Evolutionary conservation across 2,888 invertebrate genomes (phyloP), one percentile per base, ranked within the genome.

Genomic region (Cosmopolites sordidus): DNA sequence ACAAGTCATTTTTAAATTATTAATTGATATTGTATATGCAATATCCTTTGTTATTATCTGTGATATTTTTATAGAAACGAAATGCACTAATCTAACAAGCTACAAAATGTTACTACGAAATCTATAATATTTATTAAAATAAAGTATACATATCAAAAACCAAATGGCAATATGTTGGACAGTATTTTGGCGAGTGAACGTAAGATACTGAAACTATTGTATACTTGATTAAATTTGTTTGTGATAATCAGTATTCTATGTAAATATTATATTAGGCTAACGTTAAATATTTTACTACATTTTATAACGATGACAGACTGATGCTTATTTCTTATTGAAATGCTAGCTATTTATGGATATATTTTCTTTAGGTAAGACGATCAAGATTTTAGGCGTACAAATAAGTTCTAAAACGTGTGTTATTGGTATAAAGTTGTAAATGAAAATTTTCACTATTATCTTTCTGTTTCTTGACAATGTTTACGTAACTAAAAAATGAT

Each of bases 251-350:
- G 64, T 64, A 65, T 64, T 63, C 56, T 62, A 50, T 64, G 61
- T 62, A 63, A 54, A 63, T 64, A 63, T 62, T 53, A 56, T 41
- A 55, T 53, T 58, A 56, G 52, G 63, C 61, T 64, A 61, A 60
- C 59, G 61, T 63, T 63, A 62, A 63, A 66, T 68, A 66, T 66
- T 66, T 65, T 66, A 66, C 63, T 66, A 66, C 63, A 56, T 58
- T 63, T 65, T 61, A 64, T 62, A 66, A 60, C 59, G 58, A 62
- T 64, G 60, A 69, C 68, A 69, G 72, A 73, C 72, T 73, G 72
- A 73, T 64, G 65, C 66, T 70, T 69, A 69, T 69, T 69, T 68
- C 51, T 58, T 51, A 42, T 54, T 48, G 38, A 44, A 44, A 45
- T 22, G 56, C 53, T 56, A 46, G 42, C 48, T 49, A 11, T 44